Evolutionary conservation across 1,140 invertebrate genomes (phyloP).

Genomic region (Mamestra configurata): DNA sequence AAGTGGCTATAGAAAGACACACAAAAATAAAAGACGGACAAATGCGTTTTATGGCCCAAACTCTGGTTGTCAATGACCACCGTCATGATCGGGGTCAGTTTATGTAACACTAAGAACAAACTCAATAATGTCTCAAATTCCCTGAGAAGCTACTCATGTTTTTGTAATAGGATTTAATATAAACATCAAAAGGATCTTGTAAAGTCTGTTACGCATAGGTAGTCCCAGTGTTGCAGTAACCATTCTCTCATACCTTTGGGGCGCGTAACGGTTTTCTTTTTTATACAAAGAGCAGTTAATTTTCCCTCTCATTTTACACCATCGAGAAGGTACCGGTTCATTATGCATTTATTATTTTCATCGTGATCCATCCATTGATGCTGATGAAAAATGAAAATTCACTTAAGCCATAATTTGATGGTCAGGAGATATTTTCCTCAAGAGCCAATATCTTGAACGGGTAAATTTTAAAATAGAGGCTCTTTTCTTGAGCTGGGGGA

Average conservation of each 20-base stretch:
- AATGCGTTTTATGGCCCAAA: conserved; percentile 22
- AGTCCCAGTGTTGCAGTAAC: conserved; percentile 10
- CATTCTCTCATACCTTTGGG: background rate
- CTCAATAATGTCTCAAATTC: conserved; percentile 16
- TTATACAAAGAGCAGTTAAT: conserved; percentile 21
- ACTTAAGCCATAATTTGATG: background rate
- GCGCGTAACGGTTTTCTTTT: background rate
- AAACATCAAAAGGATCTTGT: conserved; percentile 4
- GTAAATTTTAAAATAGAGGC: conserved; percentile 10
- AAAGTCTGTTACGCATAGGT: conserved; percentile 11
- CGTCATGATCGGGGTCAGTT: conserved; percentile 5
- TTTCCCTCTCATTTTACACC: background rate
- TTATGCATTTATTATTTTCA: background rate
- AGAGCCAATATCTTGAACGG: conserved; percentile 2
- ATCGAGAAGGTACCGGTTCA: background rate
- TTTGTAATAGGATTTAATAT: background rate
- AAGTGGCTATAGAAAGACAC: conserved; percentile 14
- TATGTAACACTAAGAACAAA: background rate
- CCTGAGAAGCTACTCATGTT: conserved; percentile 2
- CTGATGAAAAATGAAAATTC: conserved; percentile 36
- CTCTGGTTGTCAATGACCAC: conserved; percentile 1
- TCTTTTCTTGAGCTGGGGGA: background rate
- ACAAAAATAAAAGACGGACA: conserved; percentile 20
- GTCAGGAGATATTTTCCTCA: conserved; percentile 3
- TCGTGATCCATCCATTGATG: background rate